These are phyloP conservation scores for Molossus alvarezi DNA, from an alignment of 2,797 vertebrate species.

Conservation along the genomic window DNA sequence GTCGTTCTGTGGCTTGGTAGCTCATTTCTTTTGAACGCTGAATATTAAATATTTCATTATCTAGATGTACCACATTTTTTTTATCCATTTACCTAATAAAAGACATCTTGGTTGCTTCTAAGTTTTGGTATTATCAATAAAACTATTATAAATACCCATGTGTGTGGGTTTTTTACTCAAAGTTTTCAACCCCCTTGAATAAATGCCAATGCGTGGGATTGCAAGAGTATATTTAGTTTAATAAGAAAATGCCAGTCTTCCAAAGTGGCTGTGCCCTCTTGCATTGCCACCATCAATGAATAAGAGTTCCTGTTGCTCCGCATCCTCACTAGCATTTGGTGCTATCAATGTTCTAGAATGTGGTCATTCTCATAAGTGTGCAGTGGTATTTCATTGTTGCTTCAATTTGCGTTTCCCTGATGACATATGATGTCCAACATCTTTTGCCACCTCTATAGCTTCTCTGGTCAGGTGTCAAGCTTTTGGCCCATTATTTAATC, in stretches of 20 bases:
- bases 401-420: not conserved
- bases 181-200: not conserved
- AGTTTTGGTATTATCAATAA: conserved; percentile 14
- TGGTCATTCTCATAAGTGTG: not conserved
- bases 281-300: not conserved
- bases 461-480: not conserved
- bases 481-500: not conserved
- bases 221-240: not conserved
- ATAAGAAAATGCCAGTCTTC: not conserved
- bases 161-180: not conserved
- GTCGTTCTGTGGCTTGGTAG: not conserved
- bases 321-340: not conserved
- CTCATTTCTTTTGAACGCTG: not conserved
- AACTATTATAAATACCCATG: not conserved
- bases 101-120: not conserved
- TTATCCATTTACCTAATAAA: not conserved
- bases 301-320: not conserved
- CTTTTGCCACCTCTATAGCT: not conserved
- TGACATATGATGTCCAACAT: not conserved
- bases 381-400: not conserved
- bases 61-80: not conserved
- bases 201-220: not conserved
- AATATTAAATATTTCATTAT: not conserved
- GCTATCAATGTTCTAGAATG: not conserved
- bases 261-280: not conserved